These are phyloP conservation scores for Pipistrellus nathusii DNA, from an alignment of 2,797 vertebrate genomes.

Conservation along the genomic window DNA sequence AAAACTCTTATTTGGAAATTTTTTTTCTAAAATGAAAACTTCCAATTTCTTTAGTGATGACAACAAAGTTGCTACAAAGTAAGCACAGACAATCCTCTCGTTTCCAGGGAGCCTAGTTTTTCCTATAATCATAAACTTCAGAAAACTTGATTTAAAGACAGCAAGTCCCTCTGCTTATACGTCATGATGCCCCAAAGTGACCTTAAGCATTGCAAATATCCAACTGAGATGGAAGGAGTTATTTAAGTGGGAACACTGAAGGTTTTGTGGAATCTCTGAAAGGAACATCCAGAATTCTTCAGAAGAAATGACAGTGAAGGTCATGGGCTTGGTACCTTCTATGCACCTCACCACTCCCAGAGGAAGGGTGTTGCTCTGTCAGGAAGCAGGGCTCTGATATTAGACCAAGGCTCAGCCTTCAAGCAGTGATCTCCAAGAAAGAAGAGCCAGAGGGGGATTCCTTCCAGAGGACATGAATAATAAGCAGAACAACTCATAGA, in stretches of 20 bases:
- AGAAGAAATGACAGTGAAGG: neutral
- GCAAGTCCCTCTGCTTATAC: neutral
- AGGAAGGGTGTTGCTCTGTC: neutral
- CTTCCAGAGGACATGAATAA: neutral
- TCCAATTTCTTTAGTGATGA: neutral
- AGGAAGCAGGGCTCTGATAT: neutral
- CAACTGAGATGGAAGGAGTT: neutral
- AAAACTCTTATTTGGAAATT: neutral
- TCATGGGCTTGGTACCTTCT: neutral
- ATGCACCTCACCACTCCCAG: accelerated
- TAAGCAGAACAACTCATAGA: neutral
- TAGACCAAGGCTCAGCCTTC: neutral
- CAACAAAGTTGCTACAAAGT: neutral
- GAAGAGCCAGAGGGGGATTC: neutral
- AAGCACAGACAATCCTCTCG: neutral
- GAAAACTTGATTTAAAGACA: neutral
- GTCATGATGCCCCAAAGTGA: neutral
- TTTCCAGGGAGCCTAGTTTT: neutral
- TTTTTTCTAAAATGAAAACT: neutral
- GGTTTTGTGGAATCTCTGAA: neutral
- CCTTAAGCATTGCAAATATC: neutral
- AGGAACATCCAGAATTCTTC: neutral
- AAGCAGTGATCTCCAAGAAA: neutral
- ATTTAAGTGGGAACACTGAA: neutral
- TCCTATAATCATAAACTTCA: neutral